phyloP scores from a whole-genome alignment of 1,140 invertebrate genomes.

The Drosophila mauritiana region DNA sequence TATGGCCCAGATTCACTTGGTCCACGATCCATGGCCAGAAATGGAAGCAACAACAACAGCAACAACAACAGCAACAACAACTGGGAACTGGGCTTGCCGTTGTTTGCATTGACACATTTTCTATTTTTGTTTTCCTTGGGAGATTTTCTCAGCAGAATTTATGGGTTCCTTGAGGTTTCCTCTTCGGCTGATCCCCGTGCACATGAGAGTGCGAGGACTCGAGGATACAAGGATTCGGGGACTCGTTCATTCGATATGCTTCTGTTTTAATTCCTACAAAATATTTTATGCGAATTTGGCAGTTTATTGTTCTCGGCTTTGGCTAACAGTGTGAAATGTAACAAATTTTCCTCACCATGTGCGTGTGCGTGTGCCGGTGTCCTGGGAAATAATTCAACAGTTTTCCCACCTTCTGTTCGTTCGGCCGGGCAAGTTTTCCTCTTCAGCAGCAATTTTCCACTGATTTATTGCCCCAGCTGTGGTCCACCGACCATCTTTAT shows the following conservation, averaged over 20 bases:
- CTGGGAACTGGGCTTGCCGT: constrained; percentile 6
- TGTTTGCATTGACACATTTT: constrained; percentile 73
- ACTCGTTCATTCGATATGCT: constrained; percentile 59
- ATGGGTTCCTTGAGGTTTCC: constrained; percentile 70
- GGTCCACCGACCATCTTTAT: constrained; percentile 26
- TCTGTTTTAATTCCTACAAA: constrained; percentile 69
- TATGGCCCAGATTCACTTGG: constrained; percentile 60
- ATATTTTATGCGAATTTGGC: constrained; percentile 64
- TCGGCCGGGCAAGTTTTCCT: constrained; percentile 23
- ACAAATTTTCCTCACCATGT: constrained; percentile 16
- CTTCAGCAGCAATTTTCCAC: constrained; percentile 50
- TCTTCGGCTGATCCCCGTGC: constrained; percentile 24
- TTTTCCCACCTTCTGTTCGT: constrained; percentile 63
- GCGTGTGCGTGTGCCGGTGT: constrained; percentile 14
- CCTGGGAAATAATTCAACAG: constrained; percentile 63
- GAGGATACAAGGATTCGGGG: too few species aligned
- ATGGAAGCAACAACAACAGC: constrained; percentile 9
- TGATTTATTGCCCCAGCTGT: constrained; percentile 48
- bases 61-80: constrained; percentile 2
- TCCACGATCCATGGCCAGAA: constrained; percentile 39
- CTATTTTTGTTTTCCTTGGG: constrained; percentile 56
- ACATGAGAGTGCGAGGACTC: background rate
- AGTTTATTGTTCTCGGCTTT: constrained; percentile 57
- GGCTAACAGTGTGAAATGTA: constrained; percentile 59
- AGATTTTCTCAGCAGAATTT: constrained; percentile 59